Evolutionary conservation across 2,113 vertebrate species (phyloP), one percentile per base, ranked within the genome.

Genomic region (Actenoides lindsayi): DNA sequence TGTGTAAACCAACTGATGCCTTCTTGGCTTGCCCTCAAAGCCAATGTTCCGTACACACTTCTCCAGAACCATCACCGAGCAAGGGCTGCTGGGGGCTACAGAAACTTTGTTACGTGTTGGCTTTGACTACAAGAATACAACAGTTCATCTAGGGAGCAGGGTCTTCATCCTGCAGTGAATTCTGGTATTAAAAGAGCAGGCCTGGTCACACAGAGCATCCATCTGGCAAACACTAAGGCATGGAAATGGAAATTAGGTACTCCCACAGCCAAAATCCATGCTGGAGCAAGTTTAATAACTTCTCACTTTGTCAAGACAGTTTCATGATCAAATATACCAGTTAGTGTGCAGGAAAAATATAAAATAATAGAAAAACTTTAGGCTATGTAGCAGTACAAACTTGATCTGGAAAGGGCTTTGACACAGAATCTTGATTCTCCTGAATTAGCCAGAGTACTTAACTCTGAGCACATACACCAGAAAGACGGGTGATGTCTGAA

Each of bases 91-190:
- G 2, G 23, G 33, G 24, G 31, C 62, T 60, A 41, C 46, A 35
- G 20, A 41, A 33, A 59, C 44, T 33, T 50, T 18, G 16, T 37
- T 67, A 35, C 0, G 0, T 0, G 0, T 56, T 60, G 54, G 11
- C 50, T 89, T 59, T 28, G 31, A 68, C 60, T 70, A 56, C n/a
- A 50, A 74, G 13, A n/a, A 44, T 8, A 59, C 17, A 64, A 24
- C 20, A 42, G 67, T 11, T n/a, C 24, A 33, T 11, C 17, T 24
- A 23, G 35, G 53, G 44, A 62, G 44, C 41, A 35, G 44, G 39
- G 14, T 78, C 33, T 33, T 48, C 71, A 33, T 13, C 25, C 44
- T 31, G 21, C 44, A 42, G 42, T 21, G 23, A 59, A 41, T 60
- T 83, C 56, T 1, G 1, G 46, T 33, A 75, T 77, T 42, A 21